Conservation (phyloP, 2,888 invertebrate genomes). For the Phanerotoma sp. region DNA sequence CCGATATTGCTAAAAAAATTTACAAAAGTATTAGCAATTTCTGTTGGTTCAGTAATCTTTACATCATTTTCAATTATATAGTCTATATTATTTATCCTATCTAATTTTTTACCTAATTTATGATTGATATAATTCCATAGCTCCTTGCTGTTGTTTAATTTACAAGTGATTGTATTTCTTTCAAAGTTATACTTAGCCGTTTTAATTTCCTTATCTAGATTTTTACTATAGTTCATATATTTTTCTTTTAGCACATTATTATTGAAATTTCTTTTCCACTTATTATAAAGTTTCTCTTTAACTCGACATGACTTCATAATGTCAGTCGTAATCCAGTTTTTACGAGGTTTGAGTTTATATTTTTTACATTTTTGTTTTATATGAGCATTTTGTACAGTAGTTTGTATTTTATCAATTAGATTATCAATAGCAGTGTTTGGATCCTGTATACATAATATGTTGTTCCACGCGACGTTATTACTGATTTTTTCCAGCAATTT, state of each 20-base stretch:
- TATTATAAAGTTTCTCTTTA: neutral
- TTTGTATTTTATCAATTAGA: too few relatives aligned
- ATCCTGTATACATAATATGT: neutral
- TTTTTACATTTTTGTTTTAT: too few relatives aligned
- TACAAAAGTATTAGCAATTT: conserved; percentile 1
- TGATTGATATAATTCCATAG: conserved; percentile 1
- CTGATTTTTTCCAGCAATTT: neutral
- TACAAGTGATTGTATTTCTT: neutral
- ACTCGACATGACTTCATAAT: neutral
- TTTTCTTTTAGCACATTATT: neutral
- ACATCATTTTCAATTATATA: neutral
- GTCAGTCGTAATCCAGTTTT: neutral
- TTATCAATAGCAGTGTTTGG: neutral
- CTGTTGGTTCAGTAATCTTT: neutral
- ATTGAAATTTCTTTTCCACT: neutral
- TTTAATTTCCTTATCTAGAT: neutral
- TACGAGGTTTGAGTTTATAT: neutral
- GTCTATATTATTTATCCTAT: neutral
- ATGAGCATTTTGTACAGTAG: too few relatives aligned
- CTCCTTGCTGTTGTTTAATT: neutral
- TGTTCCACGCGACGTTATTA: neutral
- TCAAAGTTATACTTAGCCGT: neutral
- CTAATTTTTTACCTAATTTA: neutral
- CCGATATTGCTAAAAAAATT: conserved; percentile 4
- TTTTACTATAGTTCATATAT: neutral